Conservation (phyloP, 2,888 invertebrate species). For the Lepidochrysops patricia region DNA sequence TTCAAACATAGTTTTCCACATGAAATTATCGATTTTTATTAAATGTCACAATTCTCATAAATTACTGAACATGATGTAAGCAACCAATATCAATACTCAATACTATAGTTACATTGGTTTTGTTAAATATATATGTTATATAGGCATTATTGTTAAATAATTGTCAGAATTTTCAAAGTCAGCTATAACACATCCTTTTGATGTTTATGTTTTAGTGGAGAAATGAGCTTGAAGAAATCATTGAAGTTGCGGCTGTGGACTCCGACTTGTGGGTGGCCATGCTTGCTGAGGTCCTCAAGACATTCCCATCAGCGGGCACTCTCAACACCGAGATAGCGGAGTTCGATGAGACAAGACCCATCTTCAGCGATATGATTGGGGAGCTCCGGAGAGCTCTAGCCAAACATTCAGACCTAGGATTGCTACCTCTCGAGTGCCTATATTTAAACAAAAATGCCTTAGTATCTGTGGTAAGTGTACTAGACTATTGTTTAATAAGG, state of each 20-base stretch:
- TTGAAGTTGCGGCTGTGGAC: slow-evolving; percentile 93
- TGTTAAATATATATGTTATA: too few relatives aligned
- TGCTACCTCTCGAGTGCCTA: slow-evolving; percentile 96
- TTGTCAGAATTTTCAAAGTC: too few relatives aligned
- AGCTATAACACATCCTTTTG: too few relatives aligned
- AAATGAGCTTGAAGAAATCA: slow-evolving; percentile 92
- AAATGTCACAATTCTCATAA: neutral
- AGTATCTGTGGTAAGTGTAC: slow-evolving; percentile 85
- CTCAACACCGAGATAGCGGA: slow-evolving; percentile 92
- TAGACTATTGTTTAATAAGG: too few relatives aligned
- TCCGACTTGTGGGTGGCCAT: slow-evolving; percentile 98
- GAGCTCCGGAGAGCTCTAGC: slow-evolving; percentile 87
- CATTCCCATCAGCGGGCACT: slow-evolving; percentile 91
- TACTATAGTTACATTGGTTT: too few relatives aligned
- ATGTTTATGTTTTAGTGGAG: slow-evolving; percentile 83
- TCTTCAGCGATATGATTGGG: slow-evolving; percentile 91
- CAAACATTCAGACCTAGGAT: slow-evolving; percentile 88
- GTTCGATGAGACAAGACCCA: slow-evolving; percentile 90
- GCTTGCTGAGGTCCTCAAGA: slow-evolving; percentile 95
- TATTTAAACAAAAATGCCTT: slow-evolving; percentile 96
- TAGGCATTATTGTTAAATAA: too few relatives aligned
- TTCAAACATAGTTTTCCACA: neutral
- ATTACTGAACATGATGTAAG: neutral
- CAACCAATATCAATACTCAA: too few relatives aligned
- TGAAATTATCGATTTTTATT: too few relatives aligned